These are phyloP conservation scores for Napeogenes sylphis DNA, from an alignment of 2,888 invertebrate genomes.

Conservation along the genomic window DNA sequence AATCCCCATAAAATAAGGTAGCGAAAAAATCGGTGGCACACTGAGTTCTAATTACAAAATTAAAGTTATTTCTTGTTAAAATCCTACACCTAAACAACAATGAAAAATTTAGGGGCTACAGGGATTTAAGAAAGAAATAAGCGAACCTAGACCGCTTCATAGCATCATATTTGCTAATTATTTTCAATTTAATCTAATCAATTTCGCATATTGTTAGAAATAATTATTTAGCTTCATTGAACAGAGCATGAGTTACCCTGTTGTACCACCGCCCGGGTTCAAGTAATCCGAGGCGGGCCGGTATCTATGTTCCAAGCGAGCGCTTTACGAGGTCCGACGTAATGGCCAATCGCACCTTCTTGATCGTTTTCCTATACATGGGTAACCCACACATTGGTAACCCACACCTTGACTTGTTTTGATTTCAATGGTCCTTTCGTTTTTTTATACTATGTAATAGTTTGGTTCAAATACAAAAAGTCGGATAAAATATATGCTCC, in stretches of 20 bases:
- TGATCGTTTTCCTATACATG: conserved; percentile 46
- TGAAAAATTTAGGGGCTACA: too few relatives aligned
- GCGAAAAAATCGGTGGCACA: conserved; percentile 51
- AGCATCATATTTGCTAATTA: too few relatives aligned
- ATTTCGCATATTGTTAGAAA: too few relatives aligned
- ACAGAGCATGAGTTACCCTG: conserved; percentile 13
- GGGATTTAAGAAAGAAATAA: too few relatives aligned
- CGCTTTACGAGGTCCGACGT: conserved; percentile 55
- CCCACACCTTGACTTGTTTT: conserved; percentile 10
- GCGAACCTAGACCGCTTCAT: too few relatives aligned
- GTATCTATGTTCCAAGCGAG: conserved; percentile 53
- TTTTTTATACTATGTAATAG: not conserved
- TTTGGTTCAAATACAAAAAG: too few relatives aligned
- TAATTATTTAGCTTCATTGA: not conserved
- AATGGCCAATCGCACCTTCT: conserved; percentile 50
- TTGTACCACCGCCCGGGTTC: conserved; percentile 30
- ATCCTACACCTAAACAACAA: too few relatives aligned
- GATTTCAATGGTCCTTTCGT: not conserved
- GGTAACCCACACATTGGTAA: conserved; percentile 34
- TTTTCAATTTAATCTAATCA: too few relatives aligned
- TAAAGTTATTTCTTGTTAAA: too few relatives aligned
- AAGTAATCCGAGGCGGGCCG: conserved; percentile 50
- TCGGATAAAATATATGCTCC: conserved; percentile 3
- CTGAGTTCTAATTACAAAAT: conserved; percentile 34
- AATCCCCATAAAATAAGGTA: conserved; percentile 76